Base-by-base conservation (phyloP, 2,888 invertebrate species). In the Melieria picta region DNA sequence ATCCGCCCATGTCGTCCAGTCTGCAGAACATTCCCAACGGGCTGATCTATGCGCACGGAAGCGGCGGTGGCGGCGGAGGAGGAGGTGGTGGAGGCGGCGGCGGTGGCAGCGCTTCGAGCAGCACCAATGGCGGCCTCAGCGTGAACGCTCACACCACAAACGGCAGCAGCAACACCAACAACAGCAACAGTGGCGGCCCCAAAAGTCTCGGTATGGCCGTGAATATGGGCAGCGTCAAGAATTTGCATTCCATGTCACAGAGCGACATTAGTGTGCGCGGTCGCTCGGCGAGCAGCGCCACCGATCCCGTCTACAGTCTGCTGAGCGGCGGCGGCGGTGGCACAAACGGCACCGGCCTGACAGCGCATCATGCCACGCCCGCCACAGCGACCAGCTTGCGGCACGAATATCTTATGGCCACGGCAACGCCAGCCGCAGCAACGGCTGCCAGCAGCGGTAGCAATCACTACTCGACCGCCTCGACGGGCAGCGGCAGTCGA, bases 1-100 rank as follows among this genome's bases (percentile, higher is more conserved):
- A 87, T 72, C 84, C 87, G 57, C 81, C 85, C 7, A 86, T 87
- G 83, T 87, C 87, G 55, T 85, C 86, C 65, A 87, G 87, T 76
- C 78, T 87, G 71, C 87, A 87, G 79, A 87, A 85, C 79, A 87
- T 87, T 79, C 86, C 87, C 52, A 87, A 87, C 78, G 87, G 86
- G 69, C 81, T 86, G 80, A 82, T 85, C 74, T 86, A 86, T 77
- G 80, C 79, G 43, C 79, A 82, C 45, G 82, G 81, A 66, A 75
- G 78, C 64, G 80, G 66, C 5, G 71, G 65, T 10, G 67, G 75
- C 16, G 70, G 71, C 13, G 71, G 69, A 50, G 73, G 80, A 57
- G 80, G 79, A 11, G 76, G 77, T 62, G 77, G 77, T 46, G 76
- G 78, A 47, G 76, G 78, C 6, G 78, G 76, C n/a, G 71, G 75